Percentiles rank a stretch among this genome's conserved stretches.
These are phyloP conservation scores for Caenorhabditis becei DNA, from an alignment of 2,888 invertebrate genomes.

Conservation along the genomic window DNA sequence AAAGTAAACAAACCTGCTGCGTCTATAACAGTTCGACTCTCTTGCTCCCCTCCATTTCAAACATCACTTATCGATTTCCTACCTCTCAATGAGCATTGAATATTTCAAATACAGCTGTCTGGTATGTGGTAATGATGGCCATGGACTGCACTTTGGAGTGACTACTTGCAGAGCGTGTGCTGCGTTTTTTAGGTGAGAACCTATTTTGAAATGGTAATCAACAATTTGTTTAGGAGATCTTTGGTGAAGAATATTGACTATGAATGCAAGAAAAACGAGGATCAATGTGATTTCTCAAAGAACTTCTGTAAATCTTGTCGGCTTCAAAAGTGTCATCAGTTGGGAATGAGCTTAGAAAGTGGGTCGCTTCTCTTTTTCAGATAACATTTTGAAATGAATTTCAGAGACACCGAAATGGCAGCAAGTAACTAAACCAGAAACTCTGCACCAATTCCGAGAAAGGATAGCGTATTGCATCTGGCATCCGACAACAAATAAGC, in stretches of 20 bases:
- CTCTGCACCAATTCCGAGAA: slow-evolving; percentile 1
- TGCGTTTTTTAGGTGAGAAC: slow-evolving; percentile 18
- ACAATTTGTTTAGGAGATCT: background rate
- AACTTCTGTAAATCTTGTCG: background rate
- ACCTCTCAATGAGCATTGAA: background rate
- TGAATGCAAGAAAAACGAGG: background rate
- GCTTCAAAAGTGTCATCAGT: background rate
- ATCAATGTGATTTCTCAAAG: background rate
- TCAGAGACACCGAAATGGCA: background rate
- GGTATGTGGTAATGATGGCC: background rate
- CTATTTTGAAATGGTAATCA: background rate
- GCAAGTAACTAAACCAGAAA: background rate
- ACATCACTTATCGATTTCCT: slow-evolving; percentile 1
- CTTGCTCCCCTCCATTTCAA: background rate
- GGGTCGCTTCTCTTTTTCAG: background rate
- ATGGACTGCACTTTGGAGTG: slow-evolving; percentile 30
- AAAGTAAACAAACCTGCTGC: background rate
- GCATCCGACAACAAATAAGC: background rate
- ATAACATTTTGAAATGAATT: background rate
- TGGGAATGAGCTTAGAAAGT: slow-evolving; percentile 1
- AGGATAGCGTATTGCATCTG: background rate
- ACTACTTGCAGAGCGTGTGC: slow-evolving; percentile 35
- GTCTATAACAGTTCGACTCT: background rate
- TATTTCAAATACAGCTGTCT: background rate
- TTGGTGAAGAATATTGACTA: background rate